Base-by-base conservation (phyloP, 2,797 vertebrate genomes). In the Huso huso region DNA sequence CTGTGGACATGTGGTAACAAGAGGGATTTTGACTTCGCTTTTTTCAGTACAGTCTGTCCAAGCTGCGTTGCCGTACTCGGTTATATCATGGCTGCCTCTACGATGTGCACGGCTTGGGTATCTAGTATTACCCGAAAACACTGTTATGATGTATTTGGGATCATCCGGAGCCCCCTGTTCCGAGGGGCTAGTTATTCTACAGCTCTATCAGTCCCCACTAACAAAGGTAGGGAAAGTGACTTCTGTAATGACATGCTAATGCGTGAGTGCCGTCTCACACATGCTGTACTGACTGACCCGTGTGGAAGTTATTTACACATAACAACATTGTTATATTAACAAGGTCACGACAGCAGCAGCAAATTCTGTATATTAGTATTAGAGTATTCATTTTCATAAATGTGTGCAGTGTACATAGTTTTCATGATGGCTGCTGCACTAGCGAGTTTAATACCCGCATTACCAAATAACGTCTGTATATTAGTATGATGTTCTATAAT, bases 11-110 rank as follows among this genome's bases (percentile, higher is more conserved):
- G 4, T 37, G 37, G 37, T 37, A 37, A 37, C 5, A 37, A 37
- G 4, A 4, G 37, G 37, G 37, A 37, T 37, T 37, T 37, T 37
- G 37, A 37, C 37, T 37, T 37, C 37, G 37, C 37, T 37, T 37
- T 37, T 37, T 37, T 37, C 37, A 37, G 37, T 37, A 37, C 37
- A 37, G 51, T 64, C 61, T 73, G 73, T 77, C 73, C 70, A 66
- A 72, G n/a, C 3, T 11, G 1, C 0, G 0, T 3, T 37, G 10
- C 80, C 72, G 75, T 82, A 78, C 37, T 58, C 63, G 9, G 6
- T 2, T 61, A 57, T 37, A 86, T 80, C 74, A 91, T 91, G 90
- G 87, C 88, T 53, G 71, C 83, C 0, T 68, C 72, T 73, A 57
- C 62, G 1, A 3, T 68, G 61, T 63, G 66, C 1, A 82, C 72